Percentiles rank a stretch among this genome's conserved stretches.
Conservation (phyloP, 2,113 vertebrate species). For the Ginglymostoma cirratum region DNA sequence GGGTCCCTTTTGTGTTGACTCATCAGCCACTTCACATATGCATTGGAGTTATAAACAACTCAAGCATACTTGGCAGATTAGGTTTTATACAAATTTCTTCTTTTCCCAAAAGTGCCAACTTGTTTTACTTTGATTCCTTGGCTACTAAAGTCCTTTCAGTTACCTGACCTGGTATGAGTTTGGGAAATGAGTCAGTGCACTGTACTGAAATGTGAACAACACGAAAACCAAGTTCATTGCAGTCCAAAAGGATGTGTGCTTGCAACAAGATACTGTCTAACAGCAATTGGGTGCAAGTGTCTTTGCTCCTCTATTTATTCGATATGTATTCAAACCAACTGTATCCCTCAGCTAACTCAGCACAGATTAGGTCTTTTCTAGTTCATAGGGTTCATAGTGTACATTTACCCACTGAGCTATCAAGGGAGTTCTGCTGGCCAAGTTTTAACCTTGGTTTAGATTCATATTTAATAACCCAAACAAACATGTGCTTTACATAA, state of each 20-base stretch:
- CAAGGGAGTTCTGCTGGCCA: not conserved
- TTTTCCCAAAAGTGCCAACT: not conserved
- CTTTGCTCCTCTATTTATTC: not conserved
- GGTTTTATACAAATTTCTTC: not conserved
- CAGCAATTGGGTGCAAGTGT: not conserved
- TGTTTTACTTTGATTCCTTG: not conserved
- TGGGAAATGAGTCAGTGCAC: not conserved
- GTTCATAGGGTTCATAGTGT: not conserved
- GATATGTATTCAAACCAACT: not conserved
- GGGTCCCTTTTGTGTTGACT: not conserved
- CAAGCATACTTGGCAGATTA: not conserved
- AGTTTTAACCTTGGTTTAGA: not conserved
- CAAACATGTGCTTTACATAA: not conserved
- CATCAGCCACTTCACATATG: not conserved
- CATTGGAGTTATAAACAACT: not conserved
- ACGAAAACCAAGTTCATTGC: not conserved
- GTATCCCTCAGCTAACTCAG: not conserved
- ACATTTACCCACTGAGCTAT: not conserved
- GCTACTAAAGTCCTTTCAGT: not conserved
- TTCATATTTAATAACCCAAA: constrained; percentile 25
- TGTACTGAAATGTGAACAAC: not conserved
- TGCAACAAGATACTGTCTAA: not conserved
- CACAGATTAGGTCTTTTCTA: not conserved
- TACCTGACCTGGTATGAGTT: not conserved
- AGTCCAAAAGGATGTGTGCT: not conserved